phyloP scores from a whole-genome alignment of 2,888 invertebrate species.

The Epirrita christyi region DNA sequence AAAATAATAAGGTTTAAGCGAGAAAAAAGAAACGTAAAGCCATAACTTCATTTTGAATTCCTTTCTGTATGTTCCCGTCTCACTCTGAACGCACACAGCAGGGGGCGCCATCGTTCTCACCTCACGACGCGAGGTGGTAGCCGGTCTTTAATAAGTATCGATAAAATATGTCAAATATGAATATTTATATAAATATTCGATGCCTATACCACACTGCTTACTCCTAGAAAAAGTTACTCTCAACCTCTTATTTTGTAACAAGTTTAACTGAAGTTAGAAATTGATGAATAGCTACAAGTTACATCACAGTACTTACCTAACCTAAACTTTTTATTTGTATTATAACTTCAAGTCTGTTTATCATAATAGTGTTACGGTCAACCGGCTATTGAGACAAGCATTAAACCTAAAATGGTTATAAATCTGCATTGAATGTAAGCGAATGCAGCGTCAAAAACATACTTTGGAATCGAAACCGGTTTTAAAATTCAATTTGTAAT shows the following conservation, averaged over 20 bases:
- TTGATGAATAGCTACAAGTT: slow-evolving; percentile 21
- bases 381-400: slow-evolving; percentile 54
- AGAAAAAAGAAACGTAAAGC: slow-evolving; percentile 69
- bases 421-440: slow-evolving; percentile 63
- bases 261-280: slow-evolving; percentile 5
- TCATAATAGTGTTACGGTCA: slow-evolving; percentile 57
- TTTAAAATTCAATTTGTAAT: slow-evolving; percentile 71
- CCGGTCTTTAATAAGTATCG: slow-evolving; percentile 83
- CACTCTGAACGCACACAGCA: slow-evolving; percentile 76
- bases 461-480: slow-evolving; percentile 61
- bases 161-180: slow-evolving; percentile 83
- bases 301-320: slow-evolving; percentile 14
- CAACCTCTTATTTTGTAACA: slow-evolving; percentile 24
- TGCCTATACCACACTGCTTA: slow-evolving; percentile 57
- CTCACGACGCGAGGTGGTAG: slow-evolving; percentile 83
- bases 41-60: slow-evolving; percentile 83
- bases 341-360: slow-evolving; percentile 36
- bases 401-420: slow-evolving; percentile 60
- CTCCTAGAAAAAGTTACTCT: slow-evolving; percentile 33
- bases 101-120: slow-evolving; percentile 84
- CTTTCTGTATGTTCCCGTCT: slow-evolving; percentile 77
- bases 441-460: slow-evolving; percentile 55
- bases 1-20: slow-evolving; percentile 70
- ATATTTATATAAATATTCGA: slow-evolving; percentile 82
- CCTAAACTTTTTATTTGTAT: slow-evolving; percentile 26